Evolutionary conservation across 2,113 vertebrate species (phyloP).

Genomic region (Aspiorhynchus laticeps): DNA sequence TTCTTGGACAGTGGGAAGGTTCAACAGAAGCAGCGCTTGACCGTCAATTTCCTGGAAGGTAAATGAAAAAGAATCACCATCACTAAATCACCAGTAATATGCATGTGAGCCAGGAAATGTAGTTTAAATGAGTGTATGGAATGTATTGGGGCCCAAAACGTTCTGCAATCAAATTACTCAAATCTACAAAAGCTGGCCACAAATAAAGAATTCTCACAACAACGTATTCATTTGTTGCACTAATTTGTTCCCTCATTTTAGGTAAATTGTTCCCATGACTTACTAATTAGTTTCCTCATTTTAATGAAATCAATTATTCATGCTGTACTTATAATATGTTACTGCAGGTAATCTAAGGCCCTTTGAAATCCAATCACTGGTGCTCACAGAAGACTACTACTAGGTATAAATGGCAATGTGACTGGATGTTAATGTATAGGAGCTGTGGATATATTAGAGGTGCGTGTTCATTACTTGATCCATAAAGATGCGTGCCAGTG

Average conservation of each 20-base stretch:
- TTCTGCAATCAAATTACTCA: background rate
- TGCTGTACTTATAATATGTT: too few species aligned
- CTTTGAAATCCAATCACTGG: too few species aligned
- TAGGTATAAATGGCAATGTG: background rate
- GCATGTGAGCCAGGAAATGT: background rate
- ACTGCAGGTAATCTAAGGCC: too few species aligned
- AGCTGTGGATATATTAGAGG: too few species aligned
- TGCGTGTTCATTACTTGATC: conserved; percentile 84
- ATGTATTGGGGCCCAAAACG: background rate
- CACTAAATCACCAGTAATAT: background rate
- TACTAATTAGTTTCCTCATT: too few species aligned
- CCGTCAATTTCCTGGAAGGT: conserved; percentile 93
- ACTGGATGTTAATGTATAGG: background rate
- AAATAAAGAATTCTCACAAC: background rate
- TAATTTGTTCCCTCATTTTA: too few species aligned
- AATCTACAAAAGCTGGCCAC: background rate
- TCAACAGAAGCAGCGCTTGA: conserved; percentile 93
- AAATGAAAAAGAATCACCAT: conserved; percentile 41
- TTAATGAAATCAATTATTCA: too few species aligned
- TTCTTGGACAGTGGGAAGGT: conserved; percentile 96
- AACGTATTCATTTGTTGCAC: background rate
- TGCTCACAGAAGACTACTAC: background rate
- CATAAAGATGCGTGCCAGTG: conserved; percentile 91
- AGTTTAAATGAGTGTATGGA: background rate
- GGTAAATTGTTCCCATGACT: too few species aligned